Conservation (phyloP, 2,888 invertebrate genomes). For the Athalia rosae region DNA sequence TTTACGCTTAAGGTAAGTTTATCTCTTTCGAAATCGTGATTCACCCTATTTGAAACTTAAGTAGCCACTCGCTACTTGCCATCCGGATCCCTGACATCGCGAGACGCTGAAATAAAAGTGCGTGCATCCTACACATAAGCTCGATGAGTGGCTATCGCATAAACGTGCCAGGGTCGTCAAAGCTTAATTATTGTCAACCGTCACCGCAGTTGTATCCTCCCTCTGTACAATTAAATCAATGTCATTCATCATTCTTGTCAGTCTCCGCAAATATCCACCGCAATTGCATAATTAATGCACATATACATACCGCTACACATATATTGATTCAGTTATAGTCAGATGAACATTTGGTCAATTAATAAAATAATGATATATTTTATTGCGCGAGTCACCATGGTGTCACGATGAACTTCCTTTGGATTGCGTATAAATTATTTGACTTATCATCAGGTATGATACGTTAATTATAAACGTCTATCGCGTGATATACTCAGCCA, state of each 20-base stretch:
- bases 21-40: conserved; percentile 11
- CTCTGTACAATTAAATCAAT: background rate
- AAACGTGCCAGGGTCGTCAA: conserved; percentile 22
- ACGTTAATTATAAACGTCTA: too few species aligned
- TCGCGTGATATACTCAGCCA: too few species aligned
- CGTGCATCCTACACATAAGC: conserved; percentile 7
- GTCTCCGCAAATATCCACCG: background rate
- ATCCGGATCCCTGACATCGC: background rate
- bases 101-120: conserved; percentile 15
- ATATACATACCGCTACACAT: background rate
- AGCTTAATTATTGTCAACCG: conserved; percentile 35
- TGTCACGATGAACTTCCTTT: too few species aligned
- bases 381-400: too few species aligned
- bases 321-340: background rate
- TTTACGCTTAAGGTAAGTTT: conserved; percentile 54
- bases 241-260: conserved; percentile 23
- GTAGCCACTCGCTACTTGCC: conserved; percentile 1
- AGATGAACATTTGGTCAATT: background rate
- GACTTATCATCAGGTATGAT: too few species aligned
- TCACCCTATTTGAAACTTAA: conserved; percentile 26
- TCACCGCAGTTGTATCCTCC: conserved; percentile 33
- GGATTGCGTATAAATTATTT: too few species aligned
- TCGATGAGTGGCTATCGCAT: background rate
- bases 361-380: background rate
- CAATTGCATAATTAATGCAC: background rate